Evolutionary conservation across 1,140 invertebrate genomes (phyloP).

Genomic region (Hyles euphorbiae): DNA sequence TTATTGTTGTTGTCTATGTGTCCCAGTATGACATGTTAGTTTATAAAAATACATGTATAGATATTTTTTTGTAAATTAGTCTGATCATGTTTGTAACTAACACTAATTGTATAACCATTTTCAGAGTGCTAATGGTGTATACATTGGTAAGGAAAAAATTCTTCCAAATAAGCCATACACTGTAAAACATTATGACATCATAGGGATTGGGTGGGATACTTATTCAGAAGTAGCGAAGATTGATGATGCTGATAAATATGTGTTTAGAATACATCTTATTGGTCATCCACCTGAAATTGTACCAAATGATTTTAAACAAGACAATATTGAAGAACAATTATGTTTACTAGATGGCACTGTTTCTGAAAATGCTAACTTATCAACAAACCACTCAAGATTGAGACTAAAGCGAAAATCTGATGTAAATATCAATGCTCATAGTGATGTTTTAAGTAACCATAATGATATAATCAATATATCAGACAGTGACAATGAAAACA

Average conservation of each 20-base stretch:
- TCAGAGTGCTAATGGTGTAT: constrained; percentile 65
- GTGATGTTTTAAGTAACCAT: neutral
- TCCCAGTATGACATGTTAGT: neutral
- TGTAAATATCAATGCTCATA: neutral
- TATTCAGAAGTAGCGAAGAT: constrained; percentile 37
- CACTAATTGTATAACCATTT: constrained; percentile 17
- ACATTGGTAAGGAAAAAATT: constrained; percentile 53
- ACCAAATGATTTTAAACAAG: too few relatives aligned
- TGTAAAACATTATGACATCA: constrained; percentile 42
- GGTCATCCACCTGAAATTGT: too few relatives aligned
- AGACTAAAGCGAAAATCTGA: constrained; percentile 20
- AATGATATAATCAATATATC: constrained; percentile 28
- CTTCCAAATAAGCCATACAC: constrained; percentile 39
- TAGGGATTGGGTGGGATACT: constrained; percentile 57
- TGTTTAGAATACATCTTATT: constrained; percentile 41
- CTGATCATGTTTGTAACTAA: neutral
- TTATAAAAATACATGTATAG: neutral
- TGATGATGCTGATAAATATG: constrained; percentile 52
- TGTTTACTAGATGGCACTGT: constrained; percentile 6
- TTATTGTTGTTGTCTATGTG: too few relatives aligned
- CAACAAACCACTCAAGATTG: neutral
- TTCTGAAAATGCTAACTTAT: constrained; percentile 1
- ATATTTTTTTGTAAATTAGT: neutral
- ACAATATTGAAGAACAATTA: constrained; percentile 32
- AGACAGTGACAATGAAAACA: constrained; percentile 38